Conservation (phyloP, 2,797 vertebrate species). For the Sebastes itinus region DNA sequence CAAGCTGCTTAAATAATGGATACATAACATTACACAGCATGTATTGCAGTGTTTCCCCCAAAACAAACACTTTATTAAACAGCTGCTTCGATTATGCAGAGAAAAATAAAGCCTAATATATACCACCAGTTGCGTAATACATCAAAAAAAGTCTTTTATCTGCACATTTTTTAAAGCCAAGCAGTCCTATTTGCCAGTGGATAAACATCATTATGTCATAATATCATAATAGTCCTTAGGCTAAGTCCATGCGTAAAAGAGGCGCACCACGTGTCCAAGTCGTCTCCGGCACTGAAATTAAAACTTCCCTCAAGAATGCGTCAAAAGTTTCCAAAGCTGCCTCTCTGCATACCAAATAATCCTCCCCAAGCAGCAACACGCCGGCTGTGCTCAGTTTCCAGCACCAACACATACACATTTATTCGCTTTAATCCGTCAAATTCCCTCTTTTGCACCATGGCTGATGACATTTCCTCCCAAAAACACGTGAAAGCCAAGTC, state of each 20-base stretch:
- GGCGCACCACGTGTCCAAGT: constrained; percentile 70
- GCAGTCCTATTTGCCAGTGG: fast-evolving
- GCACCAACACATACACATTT: neutral
- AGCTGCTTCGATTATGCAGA: neutral
- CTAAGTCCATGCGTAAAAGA: constrained; percentile 42
- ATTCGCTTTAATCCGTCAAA: neutral
- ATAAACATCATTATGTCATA: neutral
- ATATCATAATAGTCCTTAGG: constrained; percentile 25
- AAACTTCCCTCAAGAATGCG: constrained; percentile 74
- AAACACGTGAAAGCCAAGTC: constrained; percentile 81
- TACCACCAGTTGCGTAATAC: neutral
- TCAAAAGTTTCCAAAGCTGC: constrained; percentile 71
- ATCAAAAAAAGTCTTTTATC: neutral
- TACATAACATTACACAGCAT: constrained; percentile 16
- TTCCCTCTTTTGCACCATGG: neutral
- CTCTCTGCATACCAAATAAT: constrained; percentile 64
- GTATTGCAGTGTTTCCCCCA: neutral
- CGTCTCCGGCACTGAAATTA: constrained; percentile 43
- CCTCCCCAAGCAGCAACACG: constrained; percentile 2
- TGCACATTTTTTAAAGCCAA: neutral
- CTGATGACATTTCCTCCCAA: constrained; percentile 65
- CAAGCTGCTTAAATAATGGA: constrained; percentile 47
- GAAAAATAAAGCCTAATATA: neutral
- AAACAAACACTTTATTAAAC: neutral
- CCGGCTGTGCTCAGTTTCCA: constrained; percentile 14